Evolutionary conservation across 2,113 vertebrate genomes (phyloP).

Genomic region (Geococcyx californianus): DNA sequence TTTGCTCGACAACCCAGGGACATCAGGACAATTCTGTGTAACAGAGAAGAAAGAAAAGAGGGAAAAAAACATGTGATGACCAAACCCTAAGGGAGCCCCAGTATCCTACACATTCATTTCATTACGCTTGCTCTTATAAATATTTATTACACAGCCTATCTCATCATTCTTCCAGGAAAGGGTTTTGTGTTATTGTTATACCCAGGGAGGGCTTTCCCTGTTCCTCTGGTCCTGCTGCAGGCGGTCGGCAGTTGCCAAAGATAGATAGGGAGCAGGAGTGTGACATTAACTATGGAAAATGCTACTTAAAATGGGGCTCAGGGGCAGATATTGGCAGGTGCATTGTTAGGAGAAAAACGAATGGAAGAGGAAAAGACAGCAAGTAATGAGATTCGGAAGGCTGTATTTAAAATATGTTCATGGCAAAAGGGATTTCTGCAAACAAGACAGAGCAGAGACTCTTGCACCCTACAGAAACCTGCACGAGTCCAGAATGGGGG

Average conservation of each 20-base stretch:
- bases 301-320: conserved; percentile 44
- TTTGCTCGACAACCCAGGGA: conserved; percentile 68
- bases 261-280: conserved; percentile 16
- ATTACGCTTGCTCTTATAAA: conserved; percentile 68
- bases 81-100: conserved; percentile 60
- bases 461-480: background rate
- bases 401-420: background rate
- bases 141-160: conserved; percentile 60
- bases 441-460: background rate
- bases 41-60: conserved; percentile 50
- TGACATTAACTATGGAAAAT: conserved; percentile 52
- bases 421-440: conserved; percentile 5
- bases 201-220: conserved; percentile 13
- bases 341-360: conserved; percentile 33
- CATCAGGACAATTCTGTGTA: conserved; percentile 56
- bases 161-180: conserved; percentile 60
- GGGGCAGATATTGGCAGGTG: conserved; percentile 57
- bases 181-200: conserved; percentile 44
- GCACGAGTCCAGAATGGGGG: accelerated
- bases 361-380: conserved; percentile 17
- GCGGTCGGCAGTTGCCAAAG: background rate
- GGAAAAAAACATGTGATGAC: conserved; percentile 41
- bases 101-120: conserved; percentile 57
- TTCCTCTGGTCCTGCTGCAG: conserved; percentile 33
- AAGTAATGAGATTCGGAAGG: conserved; percentile 24